Conservation (phyloP, 2,888 invertebrate genomes). For the Tubulanus polymorphus region DNA sequence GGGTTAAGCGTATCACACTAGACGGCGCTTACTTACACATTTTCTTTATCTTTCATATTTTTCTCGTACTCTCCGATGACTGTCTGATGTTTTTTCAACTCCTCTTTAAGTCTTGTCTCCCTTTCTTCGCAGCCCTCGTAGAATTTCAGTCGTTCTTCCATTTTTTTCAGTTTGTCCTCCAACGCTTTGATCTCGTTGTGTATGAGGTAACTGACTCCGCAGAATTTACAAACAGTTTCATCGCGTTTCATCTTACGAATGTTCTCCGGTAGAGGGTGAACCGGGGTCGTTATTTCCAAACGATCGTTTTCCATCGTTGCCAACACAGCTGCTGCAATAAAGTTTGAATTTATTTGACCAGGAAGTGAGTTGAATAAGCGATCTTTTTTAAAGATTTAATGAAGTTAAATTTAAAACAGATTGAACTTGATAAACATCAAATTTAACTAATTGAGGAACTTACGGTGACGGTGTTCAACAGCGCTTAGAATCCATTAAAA, state of each 20-base stretch:
- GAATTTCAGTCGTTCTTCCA: slow-evolving; percentile 34
- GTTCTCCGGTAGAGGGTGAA: slow-evolving; percentile 50
- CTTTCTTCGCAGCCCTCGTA: slow-evolving; percentile 33
- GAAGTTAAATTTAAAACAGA: no score
- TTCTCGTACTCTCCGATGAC: slow-evolving; percentile 26
- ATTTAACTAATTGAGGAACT: no score
- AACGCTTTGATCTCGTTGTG: slow-evolving; percentile 53
- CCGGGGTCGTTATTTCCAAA: no score
- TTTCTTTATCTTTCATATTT: slow-evolving; percentile 27
- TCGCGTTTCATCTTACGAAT: slow-evolving; percentile 46
- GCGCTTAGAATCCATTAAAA: no score
- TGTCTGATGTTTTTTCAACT: slow-evolving; percentile 23
- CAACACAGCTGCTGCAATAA: no score
- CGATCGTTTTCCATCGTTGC: no score
- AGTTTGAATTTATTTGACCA: no score
- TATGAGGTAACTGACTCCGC: slow-evolving; percentile 54
- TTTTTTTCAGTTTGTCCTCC: slow-evolving; percentile 41
- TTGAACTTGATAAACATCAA: no score
- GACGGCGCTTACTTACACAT: slow-evolving; percentile 35
- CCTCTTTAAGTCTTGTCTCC: slow-evolving; percentile 29
- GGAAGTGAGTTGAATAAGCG: no score
- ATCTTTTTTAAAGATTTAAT: no score
- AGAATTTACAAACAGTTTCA: slow-evolving; percentile 51
- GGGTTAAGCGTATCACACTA: no score
- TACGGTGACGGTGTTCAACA: no score